These are phyloP conservation scores for Picus viridis DNA, from an alignment of 2,797 vertebrate species.

Conservation along the genomic window DNA sequence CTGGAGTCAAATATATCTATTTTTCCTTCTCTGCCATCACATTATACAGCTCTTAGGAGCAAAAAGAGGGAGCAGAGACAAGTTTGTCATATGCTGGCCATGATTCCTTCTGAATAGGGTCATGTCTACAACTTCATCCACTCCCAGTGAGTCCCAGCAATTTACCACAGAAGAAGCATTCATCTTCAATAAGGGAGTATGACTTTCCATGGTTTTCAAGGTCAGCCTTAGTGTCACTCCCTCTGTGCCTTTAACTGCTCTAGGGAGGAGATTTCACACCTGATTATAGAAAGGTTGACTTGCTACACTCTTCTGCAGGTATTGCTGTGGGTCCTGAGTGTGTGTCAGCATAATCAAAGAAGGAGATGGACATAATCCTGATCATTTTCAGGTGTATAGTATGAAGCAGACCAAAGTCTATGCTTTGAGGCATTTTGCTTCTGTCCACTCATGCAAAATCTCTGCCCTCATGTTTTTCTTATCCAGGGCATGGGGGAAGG, in stretches of 20 bases:
- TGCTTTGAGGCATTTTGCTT: background rate
- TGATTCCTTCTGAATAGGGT: background rate
- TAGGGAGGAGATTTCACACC: background rate
- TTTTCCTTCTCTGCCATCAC: background rate
- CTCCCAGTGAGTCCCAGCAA: background rate
- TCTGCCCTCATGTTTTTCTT: background rate
- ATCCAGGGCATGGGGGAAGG: rapidly evolving
- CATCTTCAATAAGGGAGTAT: background rate
- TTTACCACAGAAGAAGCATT: background rate
- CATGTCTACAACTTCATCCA: background rate
- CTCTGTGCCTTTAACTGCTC: background rate
- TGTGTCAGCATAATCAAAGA: background rate
- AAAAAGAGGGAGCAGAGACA: background rate
- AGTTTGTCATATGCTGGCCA: background rate
- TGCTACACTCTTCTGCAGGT: background rate
- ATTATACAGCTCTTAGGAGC: background rate
- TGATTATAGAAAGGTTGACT: background rate
- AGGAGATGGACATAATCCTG: background rate
- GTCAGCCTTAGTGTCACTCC: background rate
- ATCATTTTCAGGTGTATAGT: background rate
- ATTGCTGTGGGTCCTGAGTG: background rate
- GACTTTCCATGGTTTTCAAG: background rate
- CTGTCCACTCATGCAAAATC: background rate
- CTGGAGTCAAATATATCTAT: background rate
- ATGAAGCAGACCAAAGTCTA: background rate